Evolutionary conservation across 2,888 invertebrate species (phyloP), one percentile per base, ranked within the genome.

Genomic region (Micropterix aruncella): DNA sequence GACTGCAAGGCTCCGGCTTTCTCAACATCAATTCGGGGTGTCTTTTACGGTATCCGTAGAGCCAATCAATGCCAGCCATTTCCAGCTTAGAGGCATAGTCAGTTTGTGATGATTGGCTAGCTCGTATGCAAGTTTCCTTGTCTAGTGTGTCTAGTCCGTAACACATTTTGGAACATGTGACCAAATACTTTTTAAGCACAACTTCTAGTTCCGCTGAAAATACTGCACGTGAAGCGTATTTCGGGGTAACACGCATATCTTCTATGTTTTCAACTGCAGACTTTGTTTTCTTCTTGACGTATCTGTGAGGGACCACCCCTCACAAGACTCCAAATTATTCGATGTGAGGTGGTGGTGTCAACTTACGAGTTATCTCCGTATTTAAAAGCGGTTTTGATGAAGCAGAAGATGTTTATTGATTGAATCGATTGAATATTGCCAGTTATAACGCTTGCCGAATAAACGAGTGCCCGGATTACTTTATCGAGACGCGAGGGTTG

Each of bases 1-100:
- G 37, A 45, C 48, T 52, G 44, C 50, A 52, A 37, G 50, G 38
- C 40, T 54, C 52, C 18, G 52, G 53, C 40, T 48, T 50, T 46
- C 48, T 41, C 27, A 48, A n/a, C 12, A 42, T 40, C 16, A 52
- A 38, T 37, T 49, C 48, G 5, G 45, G 46, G 37, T 47, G 19
- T 37, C 47, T 43, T 47, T 43, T 40, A n/a, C 27, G 16, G 27
- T 18, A 47, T 14, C 43, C 45, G 27, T 40, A 40, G 12, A 44
- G 18, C 47, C 47, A 47, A 27, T 47, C 47, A 37, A 40, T 17
- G 3, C 43, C 40, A 16, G 46, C 52, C 15, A 41, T 42, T 47
- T 52, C 52, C 51, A 53, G 19, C 39, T 48, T 44, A 40, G 38
- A 38, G 50, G 53, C 18, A 47, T 46, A 16, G 27, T 48, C 15